phyloP scores from a whole-genome alignment of 2,888 invertebrate genomes.

The Macrostomum cliftonense region DNA sequence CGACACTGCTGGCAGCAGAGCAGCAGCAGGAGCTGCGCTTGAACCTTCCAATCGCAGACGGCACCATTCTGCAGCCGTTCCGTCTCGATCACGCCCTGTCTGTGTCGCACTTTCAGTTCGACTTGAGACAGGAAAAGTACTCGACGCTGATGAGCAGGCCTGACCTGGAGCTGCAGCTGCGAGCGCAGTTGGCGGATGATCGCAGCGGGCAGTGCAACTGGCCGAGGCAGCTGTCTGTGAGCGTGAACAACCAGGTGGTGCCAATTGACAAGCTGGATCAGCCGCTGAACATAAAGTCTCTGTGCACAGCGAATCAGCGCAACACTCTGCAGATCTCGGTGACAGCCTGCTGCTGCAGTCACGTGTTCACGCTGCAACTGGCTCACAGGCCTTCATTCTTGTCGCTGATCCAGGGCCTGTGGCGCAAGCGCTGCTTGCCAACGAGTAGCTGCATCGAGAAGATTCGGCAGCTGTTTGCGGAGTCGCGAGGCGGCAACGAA shows the following conservation, averaged over 20 bases:
- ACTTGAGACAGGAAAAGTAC: conserved; percentile 77
- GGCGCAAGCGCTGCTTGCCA: conserved; percentile 67
- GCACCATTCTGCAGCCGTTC: conserved; percentile 84
- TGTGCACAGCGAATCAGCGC: conserved; percentile 69
- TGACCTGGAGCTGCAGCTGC: conserved; percentile 78
- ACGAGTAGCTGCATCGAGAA: conserved; percentile 82
- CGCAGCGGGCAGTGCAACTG: conserved; percentile 79
- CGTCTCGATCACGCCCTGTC: conserved; percentile 87
- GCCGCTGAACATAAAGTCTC: conserved; percentile 84
- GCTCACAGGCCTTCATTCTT: conserved; percentile 85
- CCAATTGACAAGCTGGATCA: conserved; percentile 77
- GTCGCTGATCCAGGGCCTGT: conserved; percentile 72
- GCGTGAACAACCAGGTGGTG: conserved; percentile 79
- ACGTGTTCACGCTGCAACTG: conserved; percentile 81
- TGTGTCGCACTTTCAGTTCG: conserved; percentile 92
- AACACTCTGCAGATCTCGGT: conserved; percentile 92
- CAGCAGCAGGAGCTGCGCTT: conserved; percentile 55
- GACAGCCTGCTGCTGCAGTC: conserved; percentile 88
- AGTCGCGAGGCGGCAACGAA: conserved; percentile 20
- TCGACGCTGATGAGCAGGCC: conserved; percentile 78
- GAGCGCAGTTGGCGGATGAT: conserved; percentile 94
- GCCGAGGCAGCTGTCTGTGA: conserved; percentile 65
- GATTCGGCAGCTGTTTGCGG: conserved; percentile 34
- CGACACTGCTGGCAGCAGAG: conserved; percentile 10
- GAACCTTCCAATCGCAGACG: conserved; percentile 89